Evolutionary conservation across 2,113 vertebrate species (phyloP).

Genomic region (Elephantulus edwardii): DNA sequence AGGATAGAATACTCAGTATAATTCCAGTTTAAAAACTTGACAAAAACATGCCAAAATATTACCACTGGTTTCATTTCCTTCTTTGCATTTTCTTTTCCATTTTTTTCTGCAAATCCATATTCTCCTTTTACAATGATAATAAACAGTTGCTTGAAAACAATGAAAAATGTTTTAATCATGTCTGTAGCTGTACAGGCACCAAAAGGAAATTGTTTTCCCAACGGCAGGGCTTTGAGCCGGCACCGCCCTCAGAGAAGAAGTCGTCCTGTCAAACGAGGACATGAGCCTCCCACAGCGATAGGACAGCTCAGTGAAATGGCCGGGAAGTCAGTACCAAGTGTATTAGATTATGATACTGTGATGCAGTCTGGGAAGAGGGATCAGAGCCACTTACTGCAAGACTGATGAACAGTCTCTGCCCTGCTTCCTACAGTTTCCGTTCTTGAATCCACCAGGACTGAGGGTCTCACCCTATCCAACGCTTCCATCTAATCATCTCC

Average conservation of each 20-base stretch:
- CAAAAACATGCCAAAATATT: background rate
- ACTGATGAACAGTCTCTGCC: background rate
- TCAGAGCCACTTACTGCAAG: background rate
- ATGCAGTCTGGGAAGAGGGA: background rate
- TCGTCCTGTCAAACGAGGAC: background rate
- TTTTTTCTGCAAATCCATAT: background rate
- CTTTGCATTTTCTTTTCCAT: conserved; percentile 35
- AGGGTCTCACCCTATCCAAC: background rate
- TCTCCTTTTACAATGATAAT: background rate
- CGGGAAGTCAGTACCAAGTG: background rate
- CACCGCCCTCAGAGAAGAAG: background rate
- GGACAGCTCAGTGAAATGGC: background rate
- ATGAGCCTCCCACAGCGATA: background rate
- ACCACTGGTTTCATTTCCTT: background rate
- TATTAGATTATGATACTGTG: background rate
- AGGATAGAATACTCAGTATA: background rate
- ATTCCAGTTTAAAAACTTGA: background rate
- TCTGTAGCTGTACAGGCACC: background rate
- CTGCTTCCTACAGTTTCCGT: background rate
- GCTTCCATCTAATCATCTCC: conserved; percentile 48
- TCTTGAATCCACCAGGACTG: background rate
- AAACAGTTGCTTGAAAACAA: conserved; percentile 1
- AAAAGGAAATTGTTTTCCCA: background rate
- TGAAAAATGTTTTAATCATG: background rate
- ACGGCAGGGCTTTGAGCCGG: background rate